Base-by-base conservation (phyloP, 2,113 vertebrate genomes). In the Gymnorhina tibicen region DNA sequence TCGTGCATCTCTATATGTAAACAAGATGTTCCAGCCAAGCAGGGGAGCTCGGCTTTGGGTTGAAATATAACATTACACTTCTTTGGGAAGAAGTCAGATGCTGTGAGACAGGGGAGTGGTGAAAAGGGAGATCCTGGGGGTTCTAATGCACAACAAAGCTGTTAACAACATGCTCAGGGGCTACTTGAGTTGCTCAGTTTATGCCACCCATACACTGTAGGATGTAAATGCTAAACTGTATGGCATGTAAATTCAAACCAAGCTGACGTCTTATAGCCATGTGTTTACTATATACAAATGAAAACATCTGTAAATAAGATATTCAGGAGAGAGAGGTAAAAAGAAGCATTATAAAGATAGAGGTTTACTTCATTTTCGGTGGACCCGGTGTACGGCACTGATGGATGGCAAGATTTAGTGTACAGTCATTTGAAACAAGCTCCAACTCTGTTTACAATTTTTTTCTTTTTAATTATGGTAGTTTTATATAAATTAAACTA, bases 401-500 rank as follows among this genome's bases (percentile, higher is more conserved):
- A 93, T 64, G 92, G 94, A 97, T 96, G 86, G 83, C 91, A 91
- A 97, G 92, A 83, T 87, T 82, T 93, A 73, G 94, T 90, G 94
- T 87, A 30, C 49, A 92, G 89, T 89, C 81, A 64, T 88, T 87
- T 93, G 69, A 93, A 94, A 95, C 44, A 75, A 95, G 86, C 87
- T 95, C 96, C 87, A 82, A 67, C 90, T 96, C 84, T 88, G 80
- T 52, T 95, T 93, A 91, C 85, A 39, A 39, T 14, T 94, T 73
- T 95, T 95, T 80, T 52, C 41, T 97, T 87, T 94, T 97, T 95
- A 97, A 94, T 97, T 96, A 97, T 91, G 95, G 97, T 96, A 96
- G 95, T 96, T 97, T 96, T 95, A 97, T 96, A 98, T 98, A 98
- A 98, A 98, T 98, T 98, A 98, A 96, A 97, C 97, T 97, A 97